Evolutionary conservation across 2,888 invertebrate genomes (phyloP), one percentile per base, ranked within the genome.

Genomic region (Limnephilus lunatus): DNA sequence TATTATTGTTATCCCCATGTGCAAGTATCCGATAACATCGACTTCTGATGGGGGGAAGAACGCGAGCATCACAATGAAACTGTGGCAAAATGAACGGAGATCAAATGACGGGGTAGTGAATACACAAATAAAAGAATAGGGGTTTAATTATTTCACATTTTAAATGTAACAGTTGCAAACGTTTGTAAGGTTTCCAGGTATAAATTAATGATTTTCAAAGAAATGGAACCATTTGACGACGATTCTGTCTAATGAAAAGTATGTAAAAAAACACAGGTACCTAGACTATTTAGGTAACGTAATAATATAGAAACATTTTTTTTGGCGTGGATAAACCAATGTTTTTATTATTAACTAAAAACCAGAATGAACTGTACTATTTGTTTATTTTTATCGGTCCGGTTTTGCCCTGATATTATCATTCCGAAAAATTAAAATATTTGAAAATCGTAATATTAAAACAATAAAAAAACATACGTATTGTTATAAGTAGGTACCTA

Each of bases 141-240:
- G 91, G 91, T 15, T 83, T 92, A 89, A 92, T 92, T 92, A 91
- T 91, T 90, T 88, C 91, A 89, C 89, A 80, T 91, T 44, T 82
- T n/a, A 89, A 89, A 85, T 89, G 89, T 89, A 87, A 89, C 85
- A 85, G 15, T 87, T 9, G 32, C 30, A 31, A 87, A 68, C 25
- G 1, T 48, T 44, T 39, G 35, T 15, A 83, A 83, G 83, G 83
- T 83, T 35, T 83, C 83, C 32, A 39, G 83, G 35, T 83, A 32
- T 35, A 68, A 68, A 68, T 68, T 19, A 44, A 44, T 11, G 44
- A n/a, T n/a, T 68, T 25, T 68, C n/a, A 68, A 68, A 68, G 25
- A 68, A 68, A 68, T 25, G 19, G 25, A 68, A 68, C 25, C 68
- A 68, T 68, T 68, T 68, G 9, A 9, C 25, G 68, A n/a, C n/a